Evolutionary conservation across 2,113 vertebrate species (phyloP).

Genomic region (Excalfactoria chinensis): DNA sequence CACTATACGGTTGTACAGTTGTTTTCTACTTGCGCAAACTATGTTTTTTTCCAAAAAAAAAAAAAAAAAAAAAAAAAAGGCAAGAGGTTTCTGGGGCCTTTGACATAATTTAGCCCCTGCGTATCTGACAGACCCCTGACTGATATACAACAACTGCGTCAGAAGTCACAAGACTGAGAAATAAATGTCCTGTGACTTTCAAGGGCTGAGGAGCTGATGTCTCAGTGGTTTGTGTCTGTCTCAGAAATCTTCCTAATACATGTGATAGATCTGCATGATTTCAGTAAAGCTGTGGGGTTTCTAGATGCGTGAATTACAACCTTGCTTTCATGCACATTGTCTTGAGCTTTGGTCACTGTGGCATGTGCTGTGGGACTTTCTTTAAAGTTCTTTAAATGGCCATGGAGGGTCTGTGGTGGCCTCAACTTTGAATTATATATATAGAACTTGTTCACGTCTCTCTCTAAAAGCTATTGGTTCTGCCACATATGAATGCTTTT

Average conservation of each 20-base stretch:
- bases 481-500: neutral
- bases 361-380: neutral
- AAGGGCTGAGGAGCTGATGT: neutral
- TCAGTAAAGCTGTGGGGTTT: accelerated
- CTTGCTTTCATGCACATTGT: neutral
- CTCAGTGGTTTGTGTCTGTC: neutral
- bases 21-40: neutral
- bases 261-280: neutral
- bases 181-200: neutral
- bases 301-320: neutral
- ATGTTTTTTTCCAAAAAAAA: neutral
- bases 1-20: neutral
- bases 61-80: neutral
- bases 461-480: neutral
- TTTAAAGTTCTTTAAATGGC: neutral
- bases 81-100: neutral
- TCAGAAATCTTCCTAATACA: neutral
- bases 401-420: neutral
- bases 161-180: neutral
- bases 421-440: neutral
- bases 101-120: neutral
- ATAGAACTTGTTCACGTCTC: neutral
- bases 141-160: neutral
- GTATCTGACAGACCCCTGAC: neutral
- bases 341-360: neutral